phyloP scores from a whole-genome alignment of 2,888 invertebrate species.

The Drosophila lacicola region DNA sequence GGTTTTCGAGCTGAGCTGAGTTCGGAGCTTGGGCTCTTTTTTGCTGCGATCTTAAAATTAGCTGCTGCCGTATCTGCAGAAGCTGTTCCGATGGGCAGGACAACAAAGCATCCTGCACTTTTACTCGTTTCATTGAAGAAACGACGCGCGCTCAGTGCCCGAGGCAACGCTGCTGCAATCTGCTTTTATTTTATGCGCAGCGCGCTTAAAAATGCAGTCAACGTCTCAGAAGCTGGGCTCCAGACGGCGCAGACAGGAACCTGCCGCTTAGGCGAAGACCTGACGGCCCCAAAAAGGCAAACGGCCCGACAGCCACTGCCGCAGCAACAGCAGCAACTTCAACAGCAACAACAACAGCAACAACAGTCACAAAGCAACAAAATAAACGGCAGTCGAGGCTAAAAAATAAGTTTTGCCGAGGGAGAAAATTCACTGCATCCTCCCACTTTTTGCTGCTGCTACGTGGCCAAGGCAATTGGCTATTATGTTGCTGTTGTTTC shows the following conservation, averaged over 20 bases:
- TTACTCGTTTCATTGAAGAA: constrained; percentile 78
- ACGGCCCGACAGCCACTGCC: constrained; percentile 68
- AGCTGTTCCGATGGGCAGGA: constrained; percentile 81
- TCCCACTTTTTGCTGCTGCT: constrained; percentile 82
- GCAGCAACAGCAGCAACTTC: constrained; percentile 38
- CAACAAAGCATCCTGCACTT: constrained; percentile 80
- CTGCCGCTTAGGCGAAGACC: constrained; percentile 81
- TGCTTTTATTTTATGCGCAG: constrained; percentile 80
- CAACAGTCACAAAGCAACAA: constrained; percentile 21
- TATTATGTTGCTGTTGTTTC: constrained; percentile 57
- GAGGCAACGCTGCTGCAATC: constrained; percentile 66
- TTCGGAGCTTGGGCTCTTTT: constrained; percentile 30
- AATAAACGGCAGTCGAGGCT: constrained; percentile 49
- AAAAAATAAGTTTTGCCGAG: constrained; percentile 63
- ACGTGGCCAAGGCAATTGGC: constrained; percentile 59
- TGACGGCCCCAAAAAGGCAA: constrained; percentile 79
- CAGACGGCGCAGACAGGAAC: constrained; percentile 72
- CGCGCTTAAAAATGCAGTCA: constrained; percentile 80
- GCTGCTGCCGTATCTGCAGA: constrained; percentile 84
- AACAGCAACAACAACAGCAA: constrained; percentile 43
- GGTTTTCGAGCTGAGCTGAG: constrained; percentile 14
- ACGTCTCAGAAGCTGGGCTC: constrained; percentile 64
- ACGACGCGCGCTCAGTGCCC: constrained; percentile 58
- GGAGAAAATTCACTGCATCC: constrained; percentile 83
- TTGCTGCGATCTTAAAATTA: constrained; percentile 68